These are phyloP conservation scores for Eumacrocentrus americanus DNA, from an alignment of 2,888 invertebrate genomes.

Conservation along the genomic window DNA sequence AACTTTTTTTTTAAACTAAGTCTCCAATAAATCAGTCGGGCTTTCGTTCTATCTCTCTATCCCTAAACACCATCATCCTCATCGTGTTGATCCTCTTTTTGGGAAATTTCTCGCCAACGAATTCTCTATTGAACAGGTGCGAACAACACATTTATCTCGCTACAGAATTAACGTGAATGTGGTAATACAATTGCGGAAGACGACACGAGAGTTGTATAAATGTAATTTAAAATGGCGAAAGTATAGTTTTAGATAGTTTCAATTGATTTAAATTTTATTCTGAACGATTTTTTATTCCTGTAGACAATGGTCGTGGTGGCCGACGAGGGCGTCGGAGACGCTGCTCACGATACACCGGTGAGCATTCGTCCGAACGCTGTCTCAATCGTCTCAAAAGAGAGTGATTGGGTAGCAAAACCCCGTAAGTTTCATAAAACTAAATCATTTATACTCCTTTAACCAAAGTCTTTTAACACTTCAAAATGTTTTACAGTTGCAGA, in stretches of 20 bases:
- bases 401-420: not conserved
- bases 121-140: not conserved
- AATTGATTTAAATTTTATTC: not conserved
- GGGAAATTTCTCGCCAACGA: not conserved
- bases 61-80: too few relatives aligned
- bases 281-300: constrained; percentile 3
- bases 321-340: constrained; percentile 21
- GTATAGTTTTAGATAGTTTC: not conserved
- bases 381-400: not conserved
- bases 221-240: constrained; percentile 1
- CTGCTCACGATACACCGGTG: constrained; percentile 10
- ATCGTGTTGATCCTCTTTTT: too few relatives aligned
- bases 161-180: too few relatives aligned
- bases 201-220: not conserved
- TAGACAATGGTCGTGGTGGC: constrained; percentile 37
- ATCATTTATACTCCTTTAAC: too few relatives aligned
- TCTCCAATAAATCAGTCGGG: not conserved
- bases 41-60: not conserved
- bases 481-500: too few relatives aligned
- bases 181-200: too few relatives aligned
- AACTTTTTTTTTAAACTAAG: constrained; percentile 33
- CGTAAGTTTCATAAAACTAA: constrained; percentile 7
- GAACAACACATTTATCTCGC: not conserved
- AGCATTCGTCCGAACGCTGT: not conserved
- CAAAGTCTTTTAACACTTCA: too few relatives aligned